Conservation (phyloP, 2,888 invertebrate species). For the Eueremaeus valkanovi region DNA sequence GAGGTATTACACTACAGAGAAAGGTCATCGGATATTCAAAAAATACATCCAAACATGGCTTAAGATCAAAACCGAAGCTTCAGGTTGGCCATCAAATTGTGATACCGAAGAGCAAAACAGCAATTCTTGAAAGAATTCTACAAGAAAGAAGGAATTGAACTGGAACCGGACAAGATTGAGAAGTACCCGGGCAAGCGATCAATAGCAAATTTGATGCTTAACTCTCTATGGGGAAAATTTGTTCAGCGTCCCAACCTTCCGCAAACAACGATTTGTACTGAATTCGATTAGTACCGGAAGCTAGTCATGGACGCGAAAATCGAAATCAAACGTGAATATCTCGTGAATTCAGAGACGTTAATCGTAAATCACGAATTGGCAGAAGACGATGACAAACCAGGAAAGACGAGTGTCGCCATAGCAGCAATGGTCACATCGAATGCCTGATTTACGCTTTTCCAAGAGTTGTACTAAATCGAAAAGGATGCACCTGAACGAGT, state of each 20-base stretch:
- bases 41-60: conserved; percentile 48
- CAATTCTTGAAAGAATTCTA: conserved; percentile 45
- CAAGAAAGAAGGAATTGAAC: no score
- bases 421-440: conserved; percentile 51
- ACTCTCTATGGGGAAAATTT: conserved; percentile 48
- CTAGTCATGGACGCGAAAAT: conserved; percentile 40
- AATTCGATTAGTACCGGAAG: conserved; percentile 33
- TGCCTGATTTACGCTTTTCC: conserved; percentile 50
- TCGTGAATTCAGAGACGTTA: no score
- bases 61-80: conserved; percentile 48
- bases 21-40: conserved; percentile 44
- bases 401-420: background rate
- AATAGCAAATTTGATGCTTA: conserved; percentile 46
- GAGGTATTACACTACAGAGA: conserved; percentile 49
- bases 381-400: background rate
- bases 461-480: conserved; percentile 46
- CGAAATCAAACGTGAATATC: no score
- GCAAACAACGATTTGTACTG: conserved; percentile 33
- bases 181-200: conserved; percentile 45
- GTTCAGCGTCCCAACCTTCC: conserved; percentile 41
- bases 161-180: conserved; percentile 44
- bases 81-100: conserved; percentile 48
- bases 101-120: conserved; percentile 46
- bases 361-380: background rate
- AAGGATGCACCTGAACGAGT: conserved; percentile 48